Evolutionary conservation across 2,888 invertebrate genomes (phyloP).

Genomic region (Trichogramma dendrolimi): DNA sequence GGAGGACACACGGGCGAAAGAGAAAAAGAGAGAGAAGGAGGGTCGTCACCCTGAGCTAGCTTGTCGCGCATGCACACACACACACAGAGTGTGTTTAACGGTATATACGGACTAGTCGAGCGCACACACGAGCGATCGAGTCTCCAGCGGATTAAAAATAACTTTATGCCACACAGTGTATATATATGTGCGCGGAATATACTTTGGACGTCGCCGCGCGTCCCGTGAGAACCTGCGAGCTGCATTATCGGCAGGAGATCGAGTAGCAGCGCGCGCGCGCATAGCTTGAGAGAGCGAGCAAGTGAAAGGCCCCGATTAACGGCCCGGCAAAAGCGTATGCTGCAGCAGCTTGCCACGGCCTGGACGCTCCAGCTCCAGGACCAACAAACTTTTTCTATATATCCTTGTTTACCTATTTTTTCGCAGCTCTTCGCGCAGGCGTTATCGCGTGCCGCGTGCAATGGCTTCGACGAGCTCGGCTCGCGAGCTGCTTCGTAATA

Average conservation of each 20-base stretch:
- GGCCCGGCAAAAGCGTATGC: slow-evolving; percentile 27
- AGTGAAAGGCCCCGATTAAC: slow-evolving; percentile 29
- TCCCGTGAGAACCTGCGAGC: slow-evolving; percentile 36
- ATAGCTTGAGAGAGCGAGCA: slow-evolving; percentile 6
- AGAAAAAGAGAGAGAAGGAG: too few species aligned
- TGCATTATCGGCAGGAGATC: slow-evolving; percentile 36
- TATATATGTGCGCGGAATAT: slow-evolving; percentile 20
- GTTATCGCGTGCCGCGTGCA: slow-evolving; percentile 9
- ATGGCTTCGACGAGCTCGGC: too few species aligned
- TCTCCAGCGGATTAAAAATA: slow-evolving; percentile 33
- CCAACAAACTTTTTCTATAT: background rate
- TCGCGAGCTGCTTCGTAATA: too few species aligned
- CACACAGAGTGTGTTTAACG: slow-evolving; percentile 30
- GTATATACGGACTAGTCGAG: slow-evolving; percentile 18
- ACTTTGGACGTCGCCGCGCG: slow-evolving; percentile 30
- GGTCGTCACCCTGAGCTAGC: background rate
- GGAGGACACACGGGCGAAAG: too few species aligned
- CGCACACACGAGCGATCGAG: too few species aligned
- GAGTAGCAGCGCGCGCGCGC: slow-evolving; percentile 27
- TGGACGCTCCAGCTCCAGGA: too few species aligned
- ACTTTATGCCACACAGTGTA: slow-evolving; percentile 31
- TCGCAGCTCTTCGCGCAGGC: background rate
- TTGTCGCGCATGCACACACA: slow-evolving; percentile 1
- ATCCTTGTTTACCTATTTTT: background rate
- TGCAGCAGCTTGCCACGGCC: slow-evolving; percentile 2